These are phyloP conservation scores for Mimumesa dahlbomi DNA, from an alignment of 2,888 invertebrate species.

Conservation along the genomic window DNA sequence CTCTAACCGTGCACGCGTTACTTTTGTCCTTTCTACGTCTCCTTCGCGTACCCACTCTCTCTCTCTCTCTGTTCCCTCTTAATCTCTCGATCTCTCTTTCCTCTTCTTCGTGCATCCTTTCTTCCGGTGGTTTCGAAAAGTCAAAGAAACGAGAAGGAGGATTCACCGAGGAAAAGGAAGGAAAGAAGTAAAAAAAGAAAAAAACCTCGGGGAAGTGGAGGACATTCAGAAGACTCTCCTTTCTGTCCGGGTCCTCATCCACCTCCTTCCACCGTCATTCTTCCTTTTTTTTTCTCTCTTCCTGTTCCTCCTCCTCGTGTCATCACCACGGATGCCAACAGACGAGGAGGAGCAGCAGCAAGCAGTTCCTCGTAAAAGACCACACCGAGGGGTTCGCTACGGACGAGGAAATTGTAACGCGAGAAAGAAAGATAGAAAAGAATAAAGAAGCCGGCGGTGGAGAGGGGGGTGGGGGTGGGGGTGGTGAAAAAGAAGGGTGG, in stretches of 20 bases:
- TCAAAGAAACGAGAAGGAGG: slow-evolving; percentile 52
- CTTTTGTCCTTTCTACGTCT: slow-evolving; percentile 65
- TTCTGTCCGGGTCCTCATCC: slow-evolving; percentile 33
- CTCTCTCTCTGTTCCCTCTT: slow-evolving; percentile 12
- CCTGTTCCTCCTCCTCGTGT: slow-evolving; percentile 36
- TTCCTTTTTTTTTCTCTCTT: slow-evolving; percentile 3
- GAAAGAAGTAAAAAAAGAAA: too few relatives aligned
- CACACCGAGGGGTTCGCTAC: slow-evolving; percentile 46
- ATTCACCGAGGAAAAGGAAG: slow-evolving; percentile 34
- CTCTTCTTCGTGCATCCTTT: slow-evolving; percentile 27
- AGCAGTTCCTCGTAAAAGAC: too few relatives aligned
- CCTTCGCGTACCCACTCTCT: background rate
- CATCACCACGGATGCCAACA: slow-evolving; percentile 52
- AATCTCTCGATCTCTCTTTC: background rate
- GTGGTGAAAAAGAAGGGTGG: slow-evolving; percentile 8
- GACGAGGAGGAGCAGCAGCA: too few relatives aligned
- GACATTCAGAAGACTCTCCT: slow-evolving; percentile 63
- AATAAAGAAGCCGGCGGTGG: background rate
- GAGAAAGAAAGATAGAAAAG: slow-evolving; percentile 34
- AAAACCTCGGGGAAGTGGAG: slow-evolving; percentile 55
- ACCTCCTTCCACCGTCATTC: slow-evolving; percentile 4
- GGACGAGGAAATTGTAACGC: slow-evolving; percentile 43
- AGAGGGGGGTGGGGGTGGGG: slow-evolving; percentile 30
- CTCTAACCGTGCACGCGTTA: slow-evolving; percentile 64
- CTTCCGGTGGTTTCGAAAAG: slow-evolving; percentile 28